These are phyloP conservation scores for Diloba caeruleocephala DNA, from an alignment of 2,888 invertebrate species.

Conservation along the genomic window DNA sequence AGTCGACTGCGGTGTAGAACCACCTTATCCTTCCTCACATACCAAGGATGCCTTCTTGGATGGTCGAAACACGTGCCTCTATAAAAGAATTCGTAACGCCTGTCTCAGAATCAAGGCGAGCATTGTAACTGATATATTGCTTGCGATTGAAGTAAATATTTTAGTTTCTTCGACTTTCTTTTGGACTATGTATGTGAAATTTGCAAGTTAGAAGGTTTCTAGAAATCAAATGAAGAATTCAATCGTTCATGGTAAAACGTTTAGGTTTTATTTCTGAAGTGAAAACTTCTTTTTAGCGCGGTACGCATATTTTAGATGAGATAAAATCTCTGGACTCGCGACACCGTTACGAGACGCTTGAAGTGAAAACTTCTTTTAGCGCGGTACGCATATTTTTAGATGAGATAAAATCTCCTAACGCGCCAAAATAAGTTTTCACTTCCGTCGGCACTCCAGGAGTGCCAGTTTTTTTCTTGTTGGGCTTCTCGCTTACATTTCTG, in stretches of 20 bases:
- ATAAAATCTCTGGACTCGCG: no score
- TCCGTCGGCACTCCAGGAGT: no score
- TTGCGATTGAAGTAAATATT: slow-evolving; percentile 37
- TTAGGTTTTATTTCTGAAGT: no score
- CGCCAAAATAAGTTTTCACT: no score
- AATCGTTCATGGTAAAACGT: not conserved
- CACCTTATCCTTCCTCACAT: slow-evolving; percentile 21
- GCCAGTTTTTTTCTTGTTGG: no score
- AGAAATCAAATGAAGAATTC: slow-evolving; percentile 3
- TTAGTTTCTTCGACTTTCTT: slow-evolving; percentile 23
- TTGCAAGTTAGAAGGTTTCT: slow-evolving; percentile 2
- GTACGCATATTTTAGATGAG: no score
- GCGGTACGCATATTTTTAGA: no score
- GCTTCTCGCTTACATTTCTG: no score
- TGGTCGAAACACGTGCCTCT: slow-evolving; percentile 26
- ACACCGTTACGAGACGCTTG: no score
- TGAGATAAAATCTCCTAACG: no score
- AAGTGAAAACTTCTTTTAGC: no score
- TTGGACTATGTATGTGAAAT: slow-evolving; percentile 12
- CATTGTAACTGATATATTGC: slow-evolving; percentile 31
- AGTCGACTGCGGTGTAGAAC: slow-evolving; percentile 4
- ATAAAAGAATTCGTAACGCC: slow-evolving; percentile 25
- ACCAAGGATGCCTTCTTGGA: slow-evolving; percentile 18
- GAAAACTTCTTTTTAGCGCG: no score
- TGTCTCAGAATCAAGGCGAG: slow-evolving; percentile 41